phyloP scores from a whole-genome alignment of 2,113 vertebrate genomes.

The Cavia aperea region DNA sequence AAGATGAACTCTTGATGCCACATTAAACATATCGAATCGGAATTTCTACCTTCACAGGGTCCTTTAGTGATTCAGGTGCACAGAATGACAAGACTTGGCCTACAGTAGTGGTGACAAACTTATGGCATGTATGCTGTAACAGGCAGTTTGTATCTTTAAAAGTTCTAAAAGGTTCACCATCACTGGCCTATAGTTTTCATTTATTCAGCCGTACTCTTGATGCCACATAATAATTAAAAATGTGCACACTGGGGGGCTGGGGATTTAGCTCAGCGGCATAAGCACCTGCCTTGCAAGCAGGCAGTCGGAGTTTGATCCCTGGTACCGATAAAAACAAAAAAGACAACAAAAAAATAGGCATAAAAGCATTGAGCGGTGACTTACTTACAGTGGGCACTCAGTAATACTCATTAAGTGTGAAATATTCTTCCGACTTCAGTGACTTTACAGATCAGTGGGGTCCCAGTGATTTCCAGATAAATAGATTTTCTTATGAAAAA shows the following conservation, averaged over 20 bases:
- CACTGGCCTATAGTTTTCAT: not conserved
- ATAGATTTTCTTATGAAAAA: not conserved
- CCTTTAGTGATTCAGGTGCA: not conserved
- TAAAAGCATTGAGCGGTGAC: not conserved
- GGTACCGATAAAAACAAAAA: no score
- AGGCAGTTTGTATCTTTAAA: not conserved
- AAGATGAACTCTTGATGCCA: not conserved
- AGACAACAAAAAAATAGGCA: no score
- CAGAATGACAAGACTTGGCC: not conserved
- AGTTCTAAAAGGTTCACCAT: not conserved
- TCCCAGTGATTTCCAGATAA: not conserved
- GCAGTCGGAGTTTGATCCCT: no score
- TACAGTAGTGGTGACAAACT: not conserved
- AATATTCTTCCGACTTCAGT: not conserved
- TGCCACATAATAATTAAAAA: not conserved
- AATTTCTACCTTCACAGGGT: not conserved
- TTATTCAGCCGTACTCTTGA: not conserved
- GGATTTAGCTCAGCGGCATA: no score
- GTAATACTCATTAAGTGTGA: not conserved
- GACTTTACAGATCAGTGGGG: not conserved
- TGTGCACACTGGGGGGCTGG: not conserved
- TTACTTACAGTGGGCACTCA: not conserved
- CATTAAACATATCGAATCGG: not conserved
- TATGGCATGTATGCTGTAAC: accelerated
- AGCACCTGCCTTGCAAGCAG: no score